Evolutionary conservation across 2,113 vertebrate genomes (phyloP).

Genomic region (Mesoclemmys tuberculata): DNA sequence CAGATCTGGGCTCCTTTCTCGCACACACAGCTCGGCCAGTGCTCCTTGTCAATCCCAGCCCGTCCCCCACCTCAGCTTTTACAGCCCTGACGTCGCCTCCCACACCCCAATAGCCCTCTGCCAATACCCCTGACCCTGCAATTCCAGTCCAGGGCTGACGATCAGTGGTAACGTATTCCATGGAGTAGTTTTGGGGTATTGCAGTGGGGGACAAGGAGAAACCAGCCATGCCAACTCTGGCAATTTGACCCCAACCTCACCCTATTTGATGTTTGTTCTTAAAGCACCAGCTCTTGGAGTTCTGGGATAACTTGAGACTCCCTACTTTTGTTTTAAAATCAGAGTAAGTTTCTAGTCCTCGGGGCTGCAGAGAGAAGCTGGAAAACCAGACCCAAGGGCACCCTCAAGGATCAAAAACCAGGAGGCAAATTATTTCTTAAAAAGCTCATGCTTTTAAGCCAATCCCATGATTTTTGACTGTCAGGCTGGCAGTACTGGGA

Average conservation of each 20-base stretch:
- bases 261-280: neutral
- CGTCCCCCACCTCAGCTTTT: neutral
- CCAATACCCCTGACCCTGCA: neutral
- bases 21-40: no score
- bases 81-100: no score
- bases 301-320: neutral
- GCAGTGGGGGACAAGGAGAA: neutral
- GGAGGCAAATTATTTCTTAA: neutral
- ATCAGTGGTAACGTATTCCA: neutral
- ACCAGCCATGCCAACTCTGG: no score
- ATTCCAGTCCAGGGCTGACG: neutral
- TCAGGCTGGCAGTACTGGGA: neutral
- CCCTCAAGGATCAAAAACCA: neutral
- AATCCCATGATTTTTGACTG: neutral
- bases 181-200: neutral
- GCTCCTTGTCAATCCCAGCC: neutral
- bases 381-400: neutral
- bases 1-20: neutral
- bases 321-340: neutral
- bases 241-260: neutral
- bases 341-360: neutral
- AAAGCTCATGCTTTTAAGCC: neutral
- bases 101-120: neutral
- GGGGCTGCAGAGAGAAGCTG: neutral
- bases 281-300: neutral